These are phyloP conservation scores for Notothenia coriiceps DNA, from an alignment of 2,113 vertebrate genomes.

Conservation along the genomic window DNA sequence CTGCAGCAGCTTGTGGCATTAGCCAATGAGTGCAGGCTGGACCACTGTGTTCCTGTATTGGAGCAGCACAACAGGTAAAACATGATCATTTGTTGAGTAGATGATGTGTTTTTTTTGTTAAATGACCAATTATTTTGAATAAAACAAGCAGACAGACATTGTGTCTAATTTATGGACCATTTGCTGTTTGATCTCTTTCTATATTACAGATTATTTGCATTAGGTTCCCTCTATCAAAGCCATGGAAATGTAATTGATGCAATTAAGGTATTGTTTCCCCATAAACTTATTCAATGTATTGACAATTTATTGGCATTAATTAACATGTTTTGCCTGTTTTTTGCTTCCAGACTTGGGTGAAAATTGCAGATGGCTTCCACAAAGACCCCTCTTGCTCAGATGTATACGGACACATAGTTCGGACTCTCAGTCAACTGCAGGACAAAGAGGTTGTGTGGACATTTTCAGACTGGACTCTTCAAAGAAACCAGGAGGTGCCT, in stretches of 20 bases:
- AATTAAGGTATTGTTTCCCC: constrained; percentile 61
- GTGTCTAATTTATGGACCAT: neutral
- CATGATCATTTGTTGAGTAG: neutral
- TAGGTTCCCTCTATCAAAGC: constrained; percentile 77
- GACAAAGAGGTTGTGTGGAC: constrained; percentile 70
- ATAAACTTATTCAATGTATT: neutral
- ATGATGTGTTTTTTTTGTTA: neutral
- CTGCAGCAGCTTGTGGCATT: constrained; percentile 64
- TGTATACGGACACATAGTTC: constrained; percentile 73
- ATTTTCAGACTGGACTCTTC: constrained; percentile 78
- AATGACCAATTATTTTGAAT: neutral
- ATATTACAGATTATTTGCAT: constrained; percentile 72
- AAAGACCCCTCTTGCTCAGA: constrained; percentile 58
- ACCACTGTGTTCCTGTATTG: constrained; percentile 64
- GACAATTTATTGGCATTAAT: too few species aligned
- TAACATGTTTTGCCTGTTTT: neutral
- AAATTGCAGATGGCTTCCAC: constrained; percentile 68
- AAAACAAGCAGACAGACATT: neutral
- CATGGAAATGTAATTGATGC: constrained; percentile 65
- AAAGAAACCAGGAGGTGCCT: constrained; percentile 77
- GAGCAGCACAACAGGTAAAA: constrained; percentile 72
- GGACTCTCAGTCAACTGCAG: constrained; percentile 62
- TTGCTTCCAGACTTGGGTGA: constrained; percentile 76
- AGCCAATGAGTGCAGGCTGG: constrained; percentile 69
- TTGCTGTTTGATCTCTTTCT: neutral